Base-by-base conservation (phyloP, 1,140 invertebrate genomes). In the Gryllus bimaculatus region DNA sequence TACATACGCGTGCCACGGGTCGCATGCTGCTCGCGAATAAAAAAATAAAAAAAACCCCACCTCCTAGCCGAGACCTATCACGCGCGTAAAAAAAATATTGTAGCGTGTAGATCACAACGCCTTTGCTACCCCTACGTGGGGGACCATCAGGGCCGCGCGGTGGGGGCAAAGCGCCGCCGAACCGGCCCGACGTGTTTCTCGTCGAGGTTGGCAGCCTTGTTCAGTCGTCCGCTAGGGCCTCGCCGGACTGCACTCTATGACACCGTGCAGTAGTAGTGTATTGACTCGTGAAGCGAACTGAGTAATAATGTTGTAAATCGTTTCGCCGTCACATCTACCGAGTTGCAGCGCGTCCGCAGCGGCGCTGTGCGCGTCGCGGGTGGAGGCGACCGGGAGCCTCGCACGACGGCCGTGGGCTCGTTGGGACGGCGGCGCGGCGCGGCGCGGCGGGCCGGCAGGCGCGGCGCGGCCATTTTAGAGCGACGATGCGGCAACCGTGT, bases 401-500 rank as follows among this genome's bases (percentile, higher is more conserved):
- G 54, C 54, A 18, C 54, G 54, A 66, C 54, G 54, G 54, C 54
- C 10, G 54, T 18, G 54, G 54, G 54, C 54, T 66, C 10, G 54
- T 2, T 1, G 54, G 0, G 54, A 18, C 54, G 54, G 54, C 54
- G 54, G 54, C 54, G 54, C 54, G 54, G 18, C 54, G 26, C 26
- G 26, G 26, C 26, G 26, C 26, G 26, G 81, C 79, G 76, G 76
- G n/a, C 74, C 76, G 82, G 81, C 80, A 83, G 80, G 81, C 83
- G 83, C 81, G 85, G 80, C 88, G 88, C 90, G 89, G 90, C 90
- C 90, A 90, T 90, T 90, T 90, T 90, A 89, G 89, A 39, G 88
- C 88, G 86, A 84, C 85, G 86, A 90, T 90, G 90, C 90, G 89
- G 89, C 89, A 90, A 88, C 88, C 88, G 89, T 90, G 89, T 89